These are phyloP conservation scores for Trichacis sp. DNA, from an alignment of 2,888 invertebrate genomes.

Conservation along the genomic window DNA sequence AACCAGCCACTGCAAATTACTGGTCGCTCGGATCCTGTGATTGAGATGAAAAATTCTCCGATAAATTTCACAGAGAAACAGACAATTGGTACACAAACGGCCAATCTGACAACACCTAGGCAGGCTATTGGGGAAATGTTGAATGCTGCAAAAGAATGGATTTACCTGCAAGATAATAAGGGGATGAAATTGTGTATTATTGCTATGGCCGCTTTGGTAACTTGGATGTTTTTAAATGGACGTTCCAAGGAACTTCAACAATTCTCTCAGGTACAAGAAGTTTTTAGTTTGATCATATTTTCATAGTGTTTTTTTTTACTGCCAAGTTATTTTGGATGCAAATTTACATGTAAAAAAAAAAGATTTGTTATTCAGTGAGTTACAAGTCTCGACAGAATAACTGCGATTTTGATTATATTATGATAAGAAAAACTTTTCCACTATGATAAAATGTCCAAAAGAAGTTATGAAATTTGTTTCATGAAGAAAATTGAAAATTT, in stretches of 20 bases:
- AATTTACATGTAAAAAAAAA: too few relatives aligned
- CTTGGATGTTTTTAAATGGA: slow-evolving; percentile 81
- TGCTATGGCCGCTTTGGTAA: slow-evolving; percentile 76
- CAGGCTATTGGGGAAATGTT: slow-evolving; percentile 53
- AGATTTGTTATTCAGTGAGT: too few relatives aligned
- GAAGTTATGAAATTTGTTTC: too few relatives aligned
- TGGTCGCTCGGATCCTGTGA: slow-evolving; percentile 63
- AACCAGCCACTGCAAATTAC: slow-evolving; percentile 63
- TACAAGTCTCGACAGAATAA: too few relatives aligned
- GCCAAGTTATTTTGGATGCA: too few relatives aligned
- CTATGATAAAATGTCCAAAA: too few relatives aligned
- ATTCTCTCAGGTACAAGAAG: slow-evolving; percentile 62
- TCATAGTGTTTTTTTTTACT: too few relatives aligned
- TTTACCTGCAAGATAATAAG: slow-evolving; percentile 83
- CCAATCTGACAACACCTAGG: slow-evolving; percentile 40
- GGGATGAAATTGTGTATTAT: slow-evolving; percentile 79
- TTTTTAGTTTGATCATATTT: too few relatives aligned
- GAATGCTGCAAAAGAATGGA: slow-evolving; percentile 71
- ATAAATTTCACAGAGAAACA: slow-evolving; percentile 30
- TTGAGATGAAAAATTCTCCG: slow-evolving; percentile 46
- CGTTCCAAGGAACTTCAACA: slow-evolving; percentile 72
- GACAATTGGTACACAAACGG: slow-evolving; percentile 20
- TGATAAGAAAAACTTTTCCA: too few relatives aligned
- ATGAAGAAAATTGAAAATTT: too few relatives aligned
- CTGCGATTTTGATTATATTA: too few relatives aligned